Percentiles rank a stretch among this genome's conserved stretches.
phyloP scores from a whole-genome alignment of 2,113 vertebrate species.

The Leucoraja erinaceus region DNA sequence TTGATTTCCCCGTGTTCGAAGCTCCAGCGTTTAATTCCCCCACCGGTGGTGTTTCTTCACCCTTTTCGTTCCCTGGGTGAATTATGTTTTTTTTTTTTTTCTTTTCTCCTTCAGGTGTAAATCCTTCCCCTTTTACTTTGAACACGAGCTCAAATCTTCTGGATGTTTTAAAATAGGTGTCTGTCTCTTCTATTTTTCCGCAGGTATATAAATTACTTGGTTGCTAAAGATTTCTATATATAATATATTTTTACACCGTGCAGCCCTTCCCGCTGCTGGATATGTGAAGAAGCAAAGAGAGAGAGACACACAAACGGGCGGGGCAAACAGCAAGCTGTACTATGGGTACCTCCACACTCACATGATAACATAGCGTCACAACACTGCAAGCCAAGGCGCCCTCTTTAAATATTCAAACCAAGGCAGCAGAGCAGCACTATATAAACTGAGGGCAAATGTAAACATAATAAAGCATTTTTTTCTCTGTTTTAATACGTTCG shows the following conservation, averaged over 20 bases:
- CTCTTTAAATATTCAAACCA: constrained; percentile 55
- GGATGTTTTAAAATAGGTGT: background rate
- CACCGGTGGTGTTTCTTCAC: background rate
- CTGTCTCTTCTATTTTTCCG: constrained; percentile 1
- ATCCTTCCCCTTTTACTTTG: background rate
- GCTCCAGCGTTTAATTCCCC: background rate
- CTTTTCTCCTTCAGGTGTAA: background rate
- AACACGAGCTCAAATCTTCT: constrained; percentile 26
- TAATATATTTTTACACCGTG: constrained; percentile 9
- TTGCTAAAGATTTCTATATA: constrained; percentile 8
- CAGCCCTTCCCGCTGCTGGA: constrained; percentile 42
- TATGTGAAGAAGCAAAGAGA: constrained; percentile 52
- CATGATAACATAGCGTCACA: constrained; percentile 74
- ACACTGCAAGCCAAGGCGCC: constrained; percentile 62
- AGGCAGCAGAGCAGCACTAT: background rate
- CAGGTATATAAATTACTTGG: constrained; percentile 38
- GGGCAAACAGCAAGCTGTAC: constrained; percentile 72
- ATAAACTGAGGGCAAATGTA: constrained; percentile 20
- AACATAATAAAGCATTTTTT: background rate
- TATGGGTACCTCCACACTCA: constrained; percentile 70
- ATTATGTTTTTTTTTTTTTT: no score
- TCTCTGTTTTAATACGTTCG: background rate
- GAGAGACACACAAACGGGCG: constrained; percentile 54
- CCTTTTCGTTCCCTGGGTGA: background rate
- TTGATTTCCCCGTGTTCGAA: background rate